Evolutionary conservation across 2,113 vertebrate genomes (phyloP).

Genomic region (Bubo blakistoni): DNA sequence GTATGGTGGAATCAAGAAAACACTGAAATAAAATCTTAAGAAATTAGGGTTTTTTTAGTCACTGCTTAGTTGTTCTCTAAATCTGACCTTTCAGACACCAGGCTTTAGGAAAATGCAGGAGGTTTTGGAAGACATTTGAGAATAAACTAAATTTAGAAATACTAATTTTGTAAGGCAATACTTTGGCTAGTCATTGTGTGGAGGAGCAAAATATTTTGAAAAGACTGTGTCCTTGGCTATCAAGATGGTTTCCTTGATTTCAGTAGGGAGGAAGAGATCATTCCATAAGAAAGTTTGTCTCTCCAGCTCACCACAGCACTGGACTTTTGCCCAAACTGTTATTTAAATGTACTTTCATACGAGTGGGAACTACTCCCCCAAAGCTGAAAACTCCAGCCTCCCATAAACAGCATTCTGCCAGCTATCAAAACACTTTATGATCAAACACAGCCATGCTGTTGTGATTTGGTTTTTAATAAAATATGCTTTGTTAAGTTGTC

Average conservation of each 20-base stretch:
- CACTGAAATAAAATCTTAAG: background rate
- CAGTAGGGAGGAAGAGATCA: background rate
- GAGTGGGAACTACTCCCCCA: background rate
- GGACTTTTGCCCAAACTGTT: background rate
- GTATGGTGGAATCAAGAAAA: background rate
- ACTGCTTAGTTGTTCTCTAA: background rate
- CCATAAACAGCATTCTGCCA: conserved; percentile 19
- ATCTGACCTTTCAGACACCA: background rate
- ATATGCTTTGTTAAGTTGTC: conserved; percentile 30
- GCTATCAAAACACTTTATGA: conserved; percentile 7
- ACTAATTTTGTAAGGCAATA: background rate
- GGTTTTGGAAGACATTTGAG: background rate
- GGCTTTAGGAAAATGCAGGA: background rate
- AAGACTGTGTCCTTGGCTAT: background rate
- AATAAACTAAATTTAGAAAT: background rate
- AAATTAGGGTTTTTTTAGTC: background rate
- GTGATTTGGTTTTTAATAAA: conserved; percentile 27
- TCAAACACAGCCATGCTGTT: background rate
- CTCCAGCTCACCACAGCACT: background rate
- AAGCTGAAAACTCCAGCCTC: conserved; percentile 2
- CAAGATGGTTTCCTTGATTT: background rate
- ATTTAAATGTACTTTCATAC: background rate
- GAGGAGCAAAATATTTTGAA: background rate
- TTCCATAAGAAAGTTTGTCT: background rate
- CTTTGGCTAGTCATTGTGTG: background rate